Base-by-base conservation (phyloP, 2,113 vertebrate species). In the Pteronura brasiliensis region DNA sequence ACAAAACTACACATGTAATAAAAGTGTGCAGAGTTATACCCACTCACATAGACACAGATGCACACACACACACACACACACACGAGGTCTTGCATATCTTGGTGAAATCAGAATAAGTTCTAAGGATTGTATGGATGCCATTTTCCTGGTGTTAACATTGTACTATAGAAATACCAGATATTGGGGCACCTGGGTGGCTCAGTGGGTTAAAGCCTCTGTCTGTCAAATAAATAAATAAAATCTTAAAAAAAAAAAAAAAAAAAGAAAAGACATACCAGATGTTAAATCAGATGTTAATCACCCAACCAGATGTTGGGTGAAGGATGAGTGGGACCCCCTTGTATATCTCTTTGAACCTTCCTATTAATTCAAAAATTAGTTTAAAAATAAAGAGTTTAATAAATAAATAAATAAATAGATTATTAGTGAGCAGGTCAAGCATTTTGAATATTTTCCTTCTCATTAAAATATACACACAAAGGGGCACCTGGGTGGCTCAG, bases 371-470 rank as follows among this genome's bases (percentile, higher is more conserved):
- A 91, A 88, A 90, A 87, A 76, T 95, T 39, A 85, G 4, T 34
- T 88, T 12, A 92, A 96, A 96, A 94, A 65, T 84, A 81, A 80
- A 25, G 90, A 90, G 12, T 49, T 39, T 36, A 74, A 92, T 67
- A 71, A 91, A 88, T 87, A 87, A 88, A 79, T 13, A 81, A 90
- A 57, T 49, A 49, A 1, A 14, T 13, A 81, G 36, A 72, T 93
- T 57, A 39, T 52, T 85, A 36, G 9, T 71, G 55, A 96, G 76
- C 12, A 77, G 65, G 2, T 65, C 59, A 57, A 82, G 31, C 36
- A 86, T 36, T 90, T 52, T 97, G 59, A 90, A 67, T 69, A 31
- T 36, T 92, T 92, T 91, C 88, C 61, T 91, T 67, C 80, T 65
- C 21, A 42, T 29, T 91, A 92, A 82, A 27, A 87, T 12, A 77